A percentile compares a stretch with the other conserved stretches of the same genome.
These are phyloP conservation scores for Lysiphlebus fabarum DNA, from an alignment of 1,140 invertebrate species.

Conservation along the genomic window DNA sequence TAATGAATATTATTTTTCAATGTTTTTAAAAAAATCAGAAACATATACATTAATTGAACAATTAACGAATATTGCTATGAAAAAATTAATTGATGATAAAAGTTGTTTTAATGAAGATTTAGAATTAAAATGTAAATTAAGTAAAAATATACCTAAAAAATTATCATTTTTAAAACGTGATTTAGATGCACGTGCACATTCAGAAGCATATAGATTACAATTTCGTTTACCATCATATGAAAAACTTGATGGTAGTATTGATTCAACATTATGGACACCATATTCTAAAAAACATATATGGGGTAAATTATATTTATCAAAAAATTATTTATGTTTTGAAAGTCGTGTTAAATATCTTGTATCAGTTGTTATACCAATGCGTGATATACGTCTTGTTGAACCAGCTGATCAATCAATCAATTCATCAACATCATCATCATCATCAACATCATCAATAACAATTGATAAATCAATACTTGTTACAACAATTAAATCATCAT, in stretches of 20 bases:
- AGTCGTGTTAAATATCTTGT: constrained; percentile 86
- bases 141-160: constrained; percentile 65
- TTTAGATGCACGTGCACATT: constrained; percentile 89
- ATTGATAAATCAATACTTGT: constrained; percentile 83
- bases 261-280: constrained; percentile 90
- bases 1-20: constrained; percentile 80
- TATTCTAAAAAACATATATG: constrained; percentile 87
- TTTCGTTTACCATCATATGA: constrained; percentile 85
- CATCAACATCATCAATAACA: constrained; percentile 55
- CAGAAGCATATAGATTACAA: constrained; percentile 76
- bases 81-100: constrained; percentile 86
- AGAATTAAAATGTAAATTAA: constrained; percentile 75
- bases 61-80: constrained; percentile 94
- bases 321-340: constrained; percentile 94
- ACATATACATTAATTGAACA: constrained; percentile 91
- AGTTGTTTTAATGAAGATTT: constrained; percentile 80
- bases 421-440: constrained; percentile 45
- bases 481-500: constrained; percentile 77
- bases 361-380: constrained; percentile 82
- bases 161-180: constrained; percentile 88
- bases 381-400: constrained; percentile 74
- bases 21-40: constrained; percentile 86
- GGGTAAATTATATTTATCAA: constrained; percentile 89
- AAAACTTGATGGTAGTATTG: constrained; percentile 89
- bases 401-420: constrained; percentile 64